Base-by-base conservation (phyloP, 1,140 invertebrate species). In the Pseudomyrmex pallidus region DNA sequence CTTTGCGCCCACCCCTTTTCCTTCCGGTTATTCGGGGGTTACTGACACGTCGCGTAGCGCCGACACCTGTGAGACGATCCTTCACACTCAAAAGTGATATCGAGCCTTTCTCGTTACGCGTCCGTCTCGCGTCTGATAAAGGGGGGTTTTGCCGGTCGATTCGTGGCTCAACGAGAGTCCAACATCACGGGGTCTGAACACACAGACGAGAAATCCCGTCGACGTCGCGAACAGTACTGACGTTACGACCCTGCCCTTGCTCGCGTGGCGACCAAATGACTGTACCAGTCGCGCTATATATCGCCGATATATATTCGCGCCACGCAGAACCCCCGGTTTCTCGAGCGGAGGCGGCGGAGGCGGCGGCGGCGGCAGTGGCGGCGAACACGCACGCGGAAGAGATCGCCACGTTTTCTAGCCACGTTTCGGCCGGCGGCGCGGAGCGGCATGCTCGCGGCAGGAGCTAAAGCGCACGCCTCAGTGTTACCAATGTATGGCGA, bases 181-280 rank as follows among this genome's bases (percentile, higher is more conserved):
- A 46, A 8, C 52, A 52, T 72, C 63, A 56, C 78, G 68, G 74
- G 20, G 35, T 7, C 20, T 56, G 68, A 63, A 25, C 72, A 48
- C 48, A 63, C 12, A 20, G 20, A 59, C 76, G 83, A 76, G 78
- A 59, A 73, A 9, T 78, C 73, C 84, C 89, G 87, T 87, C 90
- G 91, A 84, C 85, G 90, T 88, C 89, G 87, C 91, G 90, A 87
- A 90, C 86, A 87, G 85, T 90, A 92, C 91, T 92, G 91, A 80
- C 86, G 72, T 87, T 15, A 89, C 92, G 92, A 93, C 92, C 92
- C 92, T 93, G 92, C 92, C 91, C 92, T 93, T 93, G 91, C 92
- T 92, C 92, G 91, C 90, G 91, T 91, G 88, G 88, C 90, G 90
- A 91, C 86, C 85, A 83, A 84, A 48, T 63, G 70, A 61, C 56